phyloP scores from a whole-genome alignment of 2,797 vertebrate species.

The Galago senegalensis region DNA sequence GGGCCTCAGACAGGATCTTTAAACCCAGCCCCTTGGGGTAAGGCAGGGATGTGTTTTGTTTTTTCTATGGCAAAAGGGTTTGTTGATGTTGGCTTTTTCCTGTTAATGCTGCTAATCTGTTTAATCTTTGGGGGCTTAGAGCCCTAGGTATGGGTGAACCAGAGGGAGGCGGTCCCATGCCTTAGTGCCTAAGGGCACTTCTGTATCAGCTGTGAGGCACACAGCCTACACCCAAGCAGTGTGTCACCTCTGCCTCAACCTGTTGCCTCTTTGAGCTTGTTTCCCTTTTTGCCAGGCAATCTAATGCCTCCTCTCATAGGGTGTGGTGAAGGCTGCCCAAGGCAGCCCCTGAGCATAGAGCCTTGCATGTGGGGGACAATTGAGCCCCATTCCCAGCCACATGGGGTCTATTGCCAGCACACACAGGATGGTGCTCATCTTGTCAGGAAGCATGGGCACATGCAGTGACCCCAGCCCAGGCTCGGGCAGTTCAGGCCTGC shows the following conservation, averaged over 20 bases:
- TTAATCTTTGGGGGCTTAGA: slow-evolving; percentile 83
- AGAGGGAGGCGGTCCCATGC: fast-evolving
- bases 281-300: neutral
- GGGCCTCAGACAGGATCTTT: fast-evolving
- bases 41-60: neutral
- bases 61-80: neutral
- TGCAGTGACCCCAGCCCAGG: neutral
- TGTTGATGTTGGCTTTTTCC: slow-evolving; percentile 44
- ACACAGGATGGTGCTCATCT: too few relatives aligned
- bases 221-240: too few relatives aligned
- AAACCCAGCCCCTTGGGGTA: neutral
- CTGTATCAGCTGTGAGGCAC: fast-evolving
- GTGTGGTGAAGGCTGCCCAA: neutral
- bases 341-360: too few relatives aligned
- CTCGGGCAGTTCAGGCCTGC: neutral
- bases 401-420: neutral
- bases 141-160: neutral
- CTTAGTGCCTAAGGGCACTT: neutral
- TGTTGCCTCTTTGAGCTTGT: slow-evolving; percentile 50
- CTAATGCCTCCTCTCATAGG: neutral
- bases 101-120: slow-evolving; percentile 77
- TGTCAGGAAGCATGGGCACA: neutral
- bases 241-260: neutral
- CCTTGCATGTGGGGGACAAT: neutral
- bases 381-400: fast-evolving